These are phyloP conservation scores for Atta cephalotes DNA, from an alignment of 1,140 invertebrate genomes.

Conservation along the genomic window DNA sequence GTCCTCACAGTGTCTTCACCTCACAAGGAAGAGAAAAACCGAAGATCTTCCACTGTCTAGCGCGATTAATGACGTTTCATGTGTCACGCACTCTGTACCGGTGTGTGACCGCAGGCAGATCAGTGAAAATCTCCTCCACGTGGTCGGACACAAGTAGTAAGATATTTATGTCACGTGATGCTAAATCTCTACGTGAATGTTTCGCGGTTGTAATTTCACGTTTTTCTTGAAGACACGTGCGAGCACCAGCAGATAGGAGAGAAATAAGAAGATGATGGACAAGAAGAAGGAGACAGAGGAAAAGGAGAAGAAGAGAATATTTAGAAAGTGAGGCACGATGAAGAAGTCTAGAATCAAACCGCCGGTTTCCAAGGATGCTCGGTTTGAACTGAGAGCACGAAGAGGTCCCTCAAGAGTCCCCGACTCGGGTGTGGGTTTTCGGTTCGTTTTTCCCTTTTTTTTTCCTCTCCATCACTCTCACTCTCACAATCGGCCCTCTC, in stretches of 20 bases:
- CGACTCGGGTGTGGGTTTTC: constrained; percentile 83
- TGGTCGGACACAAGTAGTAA: constrained; percentile 42
- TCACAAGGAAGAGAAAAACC: constrained; percentile 24
- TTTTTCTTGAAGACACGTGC: constrained; percentile 68
- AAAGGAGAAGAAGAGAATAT: constrained; percentile 4
- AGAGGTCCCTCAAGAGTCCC: constrained; percentile 81
- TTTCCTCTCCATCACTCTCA: constrained; percentile 71
- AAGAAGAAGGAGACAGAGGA: not conserved
- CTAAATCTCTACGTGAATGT: constrained; percentile 26
- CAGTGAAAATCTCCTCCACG: constrained; percentile 2
- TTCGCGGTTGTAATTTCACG: constrained; percentile 62
- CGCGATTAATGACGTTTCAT: not conserved
- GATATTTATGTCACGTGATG: constrained; percentile 61
- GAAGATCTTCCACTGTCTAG: constrained; percentile 15
- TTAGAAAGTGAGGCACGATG: constrained; percentile 38
- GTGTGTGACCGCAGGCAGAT: constrained; percentile 32
- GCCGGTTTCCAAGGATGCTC: constrained; percentile 84
- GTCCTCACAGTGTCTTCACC: constrained; percentile 27
- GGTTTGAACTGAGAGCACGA: constrained; percentile 83
- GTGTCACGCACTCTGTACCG: constrained; percentile 21
- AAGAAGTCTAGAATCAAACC: constrained; percentile 74
- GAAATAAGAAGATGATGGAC: not conserved
- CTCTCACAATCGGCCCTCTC: constrained; percentile 53
- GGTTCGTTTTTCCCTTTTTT: constrained; percentile 82
- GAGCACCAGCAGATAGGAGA: constrained; percentile 6